Conservation (phyloP, 2,113 vertebrate species). For the Pygathrix nemaeus region DNA sequence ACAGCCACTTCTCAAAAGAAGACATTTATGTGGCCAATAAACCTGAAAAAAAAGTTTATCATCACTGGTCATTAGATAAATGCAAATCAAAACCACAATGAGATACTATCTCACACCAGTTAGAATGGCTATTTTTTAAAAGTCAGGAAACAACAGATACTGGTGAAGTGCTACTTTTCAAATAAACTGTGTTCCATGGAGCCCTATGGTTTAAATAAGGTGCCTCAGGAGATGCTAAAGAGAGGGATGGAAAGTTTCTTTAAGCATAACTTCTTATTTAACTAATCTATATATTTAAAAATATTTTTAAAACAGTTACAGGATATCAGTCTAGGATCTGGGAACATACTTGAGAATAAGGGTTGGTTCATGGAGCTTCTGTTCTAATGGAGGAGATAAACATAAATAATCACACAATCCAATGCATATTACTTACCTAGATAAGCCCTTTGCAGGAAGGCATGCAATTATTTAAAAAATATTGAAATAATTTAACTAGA, state of each 20-base stretch:
- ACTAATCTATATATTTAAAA: background rate
- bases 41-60: too few relatives aligned
- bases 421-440: background rate
- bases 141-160: too few relatives aligned
- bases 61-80: too few relatives aligned
- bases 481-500: background rate
- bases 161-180: background rate
- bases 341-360: background rate
- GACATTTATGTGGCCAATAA: too few relatives aligned
- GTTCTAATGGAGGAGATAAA: background rate
- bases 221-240: background rate
- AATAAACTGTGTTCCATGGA: background rate
- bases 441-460: background rate
- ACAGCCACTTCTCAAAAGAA: too few relatives aligned
- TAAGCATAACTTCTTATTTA: background rate
- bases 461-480: background rate
- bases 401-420: background rate
- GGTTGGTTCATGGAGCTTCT: background rate
- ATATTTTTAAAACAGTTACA: background rate
- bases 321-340: background rate
- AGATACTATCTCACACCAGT: too few relatives aligned
- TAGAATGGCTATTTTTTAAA: too few relatives aligned
- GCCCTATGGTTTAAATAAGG: background rate
- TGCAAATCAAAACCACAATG: too few relatives aligned
- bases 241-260: background rate